Evolutionary conservation across 2,797 vertebrate species (phyloP), one percentile per base, ranked within the genome.

Genomic region (Buceros bicornis): DNA sequence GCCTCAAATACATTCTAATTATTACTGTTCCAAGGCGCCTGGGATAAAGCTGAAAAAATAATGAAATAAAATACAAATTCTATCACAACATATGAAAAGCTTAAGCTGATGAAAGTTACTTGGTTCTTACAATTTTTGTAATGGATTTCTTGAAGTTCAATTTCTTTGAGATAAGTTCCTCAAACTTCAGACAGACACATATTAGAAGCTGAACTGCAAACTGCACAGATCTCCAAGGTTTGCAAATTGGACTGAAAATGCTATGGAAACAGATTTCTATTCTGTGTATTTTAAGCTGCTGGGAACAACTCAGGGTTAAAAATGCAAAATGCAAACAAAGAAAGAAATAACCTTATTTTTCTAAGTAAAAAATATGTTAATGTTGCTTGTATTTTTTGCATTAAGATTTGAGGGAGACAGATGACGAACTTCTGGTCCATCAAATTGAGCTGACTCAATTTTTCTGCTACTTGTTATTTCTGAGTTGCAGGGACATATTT

Each of bases 141-240:
- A 93, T 80, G 57, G 60, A 74, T 81, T 96, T 62, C n/a, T 80
- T 80, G 40, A 82, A 60, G 31, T 93, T 91, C 28, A 21, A 9
- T n/a, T 77, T 89, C 79, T 90, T 91, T 86, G 53, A 92, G 79
- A 48, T 74, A 61, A n/a, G 24, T 67, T 82, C n/a, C 35, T 51
- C 28, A 50, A 61, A 70, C 42, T 57, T 93, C 85, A 95, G 53
- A 61, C 4, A 56, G 79, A 48, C 26, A 43, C 1, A 0, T 42
- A 53, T 28, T 71, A 71, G 28, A 53, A 77, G 31, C 37, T 65
- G 53, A 86, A 94, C 60, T 74, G 1, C 6, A 71, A 79, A 56
- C 20, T 8, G 7, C 45, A 70, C 4, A 82, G 24, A 80, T 20
- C 28, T 83, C 45, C 24, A 53, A 65, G 26, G 26, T 71, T 74